Base-by-base conservation (phyloP, 2,113 vertebrate genomes). In the Mirza zaza region DNA sequence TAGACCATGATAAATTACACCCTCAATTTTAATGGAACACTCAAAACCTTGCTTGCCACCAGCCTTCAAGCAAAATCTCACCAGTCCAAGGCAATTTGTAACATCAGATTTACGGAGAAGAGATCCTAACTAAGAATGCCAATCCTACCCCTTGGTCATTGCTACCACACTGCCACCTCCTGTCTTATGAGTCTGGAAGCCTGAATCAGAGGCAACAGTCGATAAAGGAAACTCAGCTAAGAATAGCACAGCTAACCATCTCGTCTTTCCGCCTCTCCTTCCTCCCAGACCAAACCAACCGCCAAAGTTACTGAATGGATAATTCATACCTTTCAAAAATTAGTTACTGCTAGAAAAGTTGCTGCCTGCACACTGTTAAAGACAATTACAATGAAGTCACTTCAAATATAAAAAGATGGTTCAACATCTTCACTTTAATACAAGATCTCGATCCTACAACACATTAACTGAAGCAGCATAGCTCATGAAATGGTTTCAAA, bases 81-180 rank as follows among this genome's bases (percentile, higher is more conserved):
- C 59, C 65, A 85, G 36, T 71, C 32, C 20, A 87, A 93, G 70
- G 52, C 93, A 89, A 65, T 57, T 52, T 91, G 73, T 88, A 97
- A 90, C 57, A 93, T 73, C 67, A 68, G 67, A 92, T 59, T 65
- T 91, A 68, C 21, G 36, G 68, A 80, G 70, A 52, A 92, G 71
- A 95, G n/a, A 85, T 59, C 50, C 88, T 68, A 94, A 93, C 50
- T 77, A 67, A 83, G 75, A 88, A 87, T 25, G 55, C 80, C 88
- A 95, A 36, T 23, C 45, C 82, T 18, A 61, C 39, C 32, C 82
- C 14, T 81, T n/a, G 79, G 97, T 96, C 95, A 96, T 90, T 91
- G 96, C 92, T 97, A 89, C 98, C 95, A 97, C 91, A 97, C 91
- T 97, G 97, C 96, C 97, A 97, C 92, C 97, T 97, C 96, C 97